These are phyloP conservation scores for Calyptommatus sinebrachiatus DNA, from an alignment of 2,113 vertebrate genomes.

Conservation along the genomic window DNA sequence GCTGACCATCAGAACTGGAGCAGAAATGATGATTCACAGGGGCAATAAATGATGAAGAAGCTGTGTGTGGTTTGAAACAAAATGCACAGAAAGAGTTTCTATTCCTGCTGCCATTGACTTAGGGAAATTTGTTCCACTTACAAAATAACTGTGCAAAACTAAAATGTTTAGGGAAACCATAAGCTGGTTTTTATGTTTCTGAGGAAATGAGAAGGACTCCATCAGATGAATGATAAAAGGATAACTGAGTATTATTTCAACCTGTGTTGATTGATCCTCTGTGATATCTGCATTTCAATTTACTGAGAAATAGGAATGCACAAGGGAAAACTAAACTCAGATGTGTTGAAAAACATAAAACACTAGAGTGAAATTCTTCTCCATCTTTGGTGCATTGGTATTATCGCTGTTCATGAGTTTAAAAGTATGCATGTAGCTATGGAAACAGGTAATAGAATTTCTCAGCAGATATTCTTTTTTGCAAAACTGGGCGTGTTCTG, in stretches of 20 bases:
- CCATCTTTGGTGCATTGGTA: neutral
- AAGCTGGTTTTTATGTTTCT: neutral
- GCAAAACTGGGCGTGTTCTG: conserved; percentile 13
- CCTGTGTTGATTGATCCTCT: conserved; percentile 1
- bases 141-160: conserved; percentile 2
- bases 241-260: conserved; percentile 17
- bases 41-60: neutral
- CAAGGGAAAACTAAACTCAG: conserved; percentile 4
- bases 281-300: conserved; percentile 17
- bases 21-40: neutral
- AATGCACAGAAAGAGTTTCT: neutral
- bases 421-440: conserved; percentile 10
- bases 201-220: neutral
- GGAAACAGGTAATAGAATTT: neutral
- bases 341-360: neutral
- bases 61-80: neutral
- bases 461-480: neutral
- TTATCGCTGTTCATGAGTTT: neutral
- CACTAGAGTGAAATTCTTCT: neutral
- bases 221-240: conserved; percentile 3
- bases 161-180: conserved; percentile 9
- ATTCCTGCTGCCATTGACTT: neutral
- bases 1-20: neutral
- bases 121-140: conserved; percentile 11
- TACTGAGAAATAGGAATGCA: neutral